phyloP scores from a whole-genome alignment of 1,140 invertebrate species.

The Cyrtorhinus lividipennis region DNA sequence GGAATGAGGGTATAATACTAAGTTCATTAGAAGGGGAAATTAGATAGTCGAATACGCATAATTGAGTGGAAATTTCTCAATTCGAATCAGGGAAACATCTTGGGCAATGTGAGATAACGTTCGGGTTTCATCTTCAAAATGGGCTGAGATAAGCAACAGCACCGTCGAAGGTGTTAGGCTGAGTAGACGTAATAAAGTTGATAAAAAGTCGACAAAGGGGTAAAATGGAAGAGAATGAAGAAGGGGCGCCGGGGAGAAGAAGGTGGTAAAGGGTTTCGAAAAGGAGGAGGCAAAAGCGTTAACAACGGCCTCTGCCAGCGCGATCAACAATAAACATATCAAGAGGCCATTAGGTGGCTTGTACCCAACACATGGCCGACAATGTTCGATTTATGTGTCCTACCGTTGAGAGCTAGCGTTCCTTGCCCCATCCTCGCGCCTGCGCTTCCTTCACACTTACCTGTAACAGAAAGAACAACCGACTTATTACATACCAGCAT shows the following conservation, averaged over 20 bases:
- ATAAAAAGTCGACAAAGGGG: background rate
- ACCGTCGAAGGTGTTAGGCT: background rate
- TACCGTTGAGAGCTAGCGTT: background rate
- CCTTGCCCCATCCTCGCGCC: background rate
- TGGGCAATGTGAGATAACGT: no score
- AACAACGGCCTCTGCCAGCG: constrained; percentile 6
- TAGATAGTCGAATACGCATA: no score
- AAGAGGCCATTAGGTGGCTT: constrained; percentile 12
- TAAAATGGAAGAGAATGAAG: background rate
- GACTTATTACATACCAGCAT: constrained; percentile 6
- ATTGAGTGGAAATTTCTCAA: no score
- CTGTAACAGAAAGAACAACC: constrained; percentile 5
- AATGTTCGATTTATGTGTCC: constrained; percentile 15
- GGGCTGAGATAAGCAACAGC: no score
- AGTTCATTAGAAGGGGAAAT: no score
- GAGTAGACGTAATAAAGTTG: background rate
- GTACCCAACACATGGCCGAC: constrained; percentile 12
- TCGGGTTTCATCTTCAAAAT: no score
- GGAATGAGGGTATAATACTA: no score
- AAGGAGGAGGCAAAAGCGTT: background rate
- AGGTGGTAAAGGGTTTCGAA: constrained; percentile 2
- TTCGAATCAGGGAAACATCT: no score
- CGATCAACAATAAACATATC: constrained; percentile 15
- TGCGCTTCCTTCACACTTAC: constrained; percentile 3
- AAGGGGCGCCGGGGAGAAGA: background rate